phyloP scores from a whole-genome alignment of 2,888 invertebrate species.

The Fissipunctia ypsillon region DNA sequence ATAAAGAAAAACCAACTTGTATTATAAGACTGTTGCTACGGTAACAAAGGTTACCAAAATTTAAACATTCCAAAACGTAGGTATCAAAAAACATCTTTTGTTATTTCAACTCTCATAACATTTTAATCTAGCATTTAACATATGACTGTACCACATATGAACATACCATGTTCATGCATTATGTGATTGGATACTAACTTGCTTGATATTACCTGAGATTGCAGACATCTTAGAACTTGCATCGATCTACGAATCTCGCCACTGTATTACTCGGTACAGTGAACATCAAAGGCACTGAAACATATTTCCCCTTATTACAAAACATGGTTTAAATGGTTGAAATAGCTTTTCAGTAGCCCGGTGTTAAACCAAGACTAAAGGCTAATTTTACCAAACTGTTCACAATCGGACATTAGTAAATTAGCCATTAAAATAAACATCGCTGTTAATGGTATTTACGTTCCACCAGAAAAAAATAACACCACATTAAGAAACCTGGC shows the following conservation, averaged over 20 bases:
- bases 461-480: too few species aligned
- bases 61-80: not conserved
- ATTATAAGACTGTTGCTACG: not conserved
- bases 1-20: not conserved
- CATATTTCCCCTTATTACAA: not conserved
- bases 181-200: conserved; percentile 38
- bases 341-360: too few species aligned
- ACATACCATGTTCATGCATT: conserved; percentile 12
- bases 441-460: too few species aligned
- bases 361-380: too few species aligned
- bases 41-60: not conserved
- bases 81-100: not conserved
- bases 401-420: too few species aligned
- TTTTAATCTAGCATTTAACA: conserved; percentile 11
- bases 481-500: too few species aligned
- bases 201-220: conserved; percentile 42
- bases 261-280: not conserved
- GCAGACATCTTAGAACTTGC: conserved; percentile 12
- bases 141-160: not conserved
- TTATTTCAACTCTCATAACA: conserved; percentile 11
- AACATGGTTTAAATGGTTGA: not conserved
- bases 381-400: too few species aligned
- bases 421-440: too few species aligned
- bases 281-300: not conserved
- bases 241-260: not conserved